Evolutionary conservation across 2,888 invertebrate species (phyloP).

Genomic region (Chrysotoxum bicinctum): DNA sequence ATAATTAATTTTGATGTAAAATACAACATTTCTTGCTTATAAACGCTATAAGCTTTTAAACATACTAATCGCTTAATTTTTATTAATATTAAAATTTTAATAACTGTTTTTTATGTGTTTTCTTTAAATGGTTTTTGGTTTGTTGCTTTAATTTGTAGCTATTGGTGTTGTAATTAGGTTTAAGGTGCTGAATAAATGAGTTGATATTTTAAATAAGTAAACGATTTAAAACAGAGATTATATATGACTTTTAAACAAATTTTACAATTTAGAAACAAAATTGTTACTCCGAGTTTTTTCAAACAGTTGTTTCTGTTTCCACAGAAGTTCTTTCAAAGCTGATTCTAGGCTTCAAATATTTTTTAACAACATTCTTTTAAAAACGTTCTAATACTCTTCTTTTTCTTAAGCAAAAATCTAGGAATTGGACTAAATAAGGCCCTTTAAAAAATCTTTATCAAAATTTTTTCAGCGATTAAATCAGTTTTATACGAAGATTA

Average conservation of each 20-base stretch:
- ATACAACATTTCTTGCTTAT: slow-evolving; percentile 56
- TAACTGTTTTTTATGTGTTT: slow-evolving; percentile 49
- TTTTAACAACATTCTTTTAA: too few species aligned
- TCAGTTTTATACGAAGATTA: too few species aligned
- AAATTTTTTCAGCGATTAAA: too few species aligned
- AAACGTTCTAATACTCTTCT: too few species aligned
- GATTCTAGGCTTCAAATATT: too few species aligned
- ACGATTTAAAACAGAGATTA: too few species aligned
- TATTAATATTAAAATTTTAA: slow-evolving; percentile 6
- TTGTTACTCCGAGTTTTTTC: too few species aligned
- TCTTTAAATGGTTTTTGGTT: slow-evolving; percentile 54
- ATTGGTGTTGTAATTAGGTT: slow-evolving; percentile 72
- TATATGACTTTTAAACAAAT: too few species aligned
- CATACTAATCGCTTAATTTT: slow-evolving; percentile 29
- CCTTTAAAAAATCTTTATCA: not conserved
- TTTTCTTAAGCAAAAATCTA: not conserved
- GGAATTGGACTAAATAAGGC: not conserved
- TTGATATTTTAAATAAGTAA: not conserved
- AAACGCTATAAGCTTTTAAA: slow-evolving; percentile 64
- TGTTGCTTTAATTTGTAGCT: slow-evolving; percentile 65
- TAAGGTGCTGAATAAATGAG: slow-evolving; percentile 78
- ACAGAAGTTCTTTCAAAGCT: too few species aligned
- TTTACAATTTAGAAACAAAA: too few species aligned
- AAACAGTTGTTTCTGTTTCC: too few species aligned
- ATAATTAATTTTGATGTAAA: slow-evolving; percentile 25